Evolutionary conservation across 2,113 vertebrate genomes (phyloP), one percentile per base, ranked within the genome.

Genomic region (Syngnathoides biaculeatus): DNA sequence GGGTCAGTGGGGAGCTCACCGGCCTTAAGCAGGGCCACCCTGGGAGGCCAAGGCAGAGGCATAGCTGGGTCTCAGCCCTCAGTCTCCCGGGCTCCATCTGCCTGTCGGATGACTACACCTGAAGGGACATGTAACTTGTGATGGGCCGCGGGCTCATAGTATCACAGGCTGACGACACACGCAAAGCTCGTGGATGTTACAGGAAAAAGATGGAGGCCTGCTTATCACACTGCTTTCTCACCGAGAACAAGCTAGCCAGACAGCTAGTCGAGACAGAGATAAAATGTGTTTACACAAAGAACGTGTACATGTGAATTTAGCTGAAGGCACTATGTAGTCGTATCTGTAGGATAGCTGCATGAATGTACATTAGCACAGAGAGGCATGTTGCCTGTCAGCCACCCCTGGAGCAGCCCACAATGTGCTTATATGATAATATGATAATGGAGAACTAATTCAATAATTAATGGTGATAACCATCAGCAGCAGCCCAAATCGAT

Each of bases 401-500:
- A 50, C 52, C 65, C 74, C 80, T 66, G 66, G 80, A 89, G 74
- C 79, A 84, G 86, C 79, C 81, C 79, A 68, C 80, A 64, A 67
- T 81, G 86, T 83, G 83, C 84, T 86, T 88, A 86, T 75, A 82
- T 79, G 78, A 75, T 79, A 82, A 89, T 79, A 84, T 77, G 77
- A 75, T 80, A 82, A 89, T 80, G 78, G 84, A 87, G 83, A 75
- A 79, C 64, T 84, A 83, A 85, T 84, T 88, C 58, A 87, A 89
- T 87, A 90, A 89, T 88, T 86, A 88, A 91, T 88, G 88, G 62
- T 83, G 86, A 89, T 87, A 88, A 88, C 84, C 88, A 89, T 86
- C 86, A 89, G 83, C 85, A 83, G 74, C 78, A 83, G 74, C 78
- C 72, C 78, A 80, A 84, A 89, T 90, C 72, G 78, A 88, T 89